These are phyloP conservation scores for Ceratosolen solmsi DNA, from an alignment of 1,140 invertebrate species.

Conservation along the genomic window DNA sequence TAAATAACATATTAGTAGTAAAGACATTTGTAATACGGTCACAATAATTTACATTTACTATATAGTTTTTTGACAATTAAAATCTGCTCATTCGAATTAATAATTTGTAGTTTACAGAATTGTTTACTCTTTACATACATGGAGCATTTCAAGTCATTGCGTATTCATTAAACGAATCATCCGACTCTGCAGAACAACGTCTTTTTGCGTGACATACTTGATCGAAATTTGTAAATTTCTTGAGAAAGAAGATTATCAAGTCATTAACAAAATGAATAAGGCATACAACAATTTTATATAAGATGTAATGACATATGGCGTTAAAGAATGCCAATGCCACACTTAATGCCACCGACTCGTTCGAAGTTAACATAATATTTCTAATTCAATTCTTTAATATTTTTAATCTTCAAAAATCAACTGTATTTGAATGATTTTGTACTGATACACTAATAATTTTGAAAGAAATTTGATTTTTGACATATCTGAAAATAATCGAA, in stretches of 20 bases:
- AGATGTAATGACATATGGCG: conserved; percentile 59
- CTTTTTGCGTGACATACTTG: neutral
- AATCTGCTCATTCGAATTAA: neutral
- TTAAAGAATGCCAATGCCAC: conserved; percentile 56
- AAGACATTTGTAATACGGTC: too few species aligned
- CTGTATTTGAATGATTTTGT: neutral
- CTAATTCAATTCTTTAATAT: conserved; percentile 20
- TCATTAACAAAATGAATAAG: conserved; percentile 55
- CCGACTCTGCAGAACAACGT: neutral
- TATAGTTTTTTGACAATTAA: too few species aligned
- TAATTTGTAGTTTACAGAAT: neutral
- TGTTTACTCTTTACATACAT: neutral
- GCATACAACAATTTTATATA: conserved; percentile 58
- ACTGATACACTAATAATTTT: neutral
- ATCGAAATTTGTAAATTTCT: conserved; percentile 5
- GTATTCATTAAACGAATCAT: neutral
- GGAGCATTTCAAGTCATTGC: neutral
- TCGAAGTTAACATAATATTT: conserved; percentile 38
- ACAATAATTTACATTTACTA: too few species aligned
- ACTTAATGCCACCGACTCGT: conserved; percentile 48
- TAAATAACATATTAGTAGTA: too few species aligned
- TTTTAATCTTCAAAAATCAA: neutral
- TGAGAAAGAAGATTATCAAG: conserved; percentile 49
- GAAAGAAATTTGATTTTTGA: neutral
- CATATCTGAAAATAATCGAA: conserved; percentile 14